phyloP scores from a whole-genome alignment of 2,888 invertebrate genomes.

The Scaptodrosophila latifasciaeformis region DNA sequence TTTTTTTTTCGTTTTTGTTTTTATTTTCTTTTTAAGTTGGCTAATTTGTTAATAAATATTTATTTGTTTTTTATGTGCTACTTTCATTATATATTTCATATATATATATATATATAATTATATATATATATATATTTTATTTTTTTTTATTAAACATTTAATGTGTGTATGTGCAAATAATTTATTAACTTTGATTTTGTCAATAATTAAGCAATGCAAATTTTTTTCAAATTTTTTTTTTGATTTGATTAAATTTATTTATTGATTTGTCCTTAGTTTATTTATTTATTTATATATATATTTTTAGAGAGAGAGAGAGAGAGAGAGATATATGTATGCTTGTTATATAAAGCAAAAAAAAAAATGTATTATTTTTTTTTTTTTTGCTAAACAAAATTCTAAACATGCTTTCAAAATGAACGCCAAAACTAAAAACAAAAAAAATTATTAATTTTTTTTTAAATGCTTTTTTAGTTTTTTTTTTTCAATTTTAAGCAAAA shows the following conservation, averaged over 20 bases:
- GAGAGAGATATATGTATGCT: not conserved
- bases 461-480: constrained; percentile 29
- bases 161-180: too few relatives aligned
- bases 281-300: not conserved
- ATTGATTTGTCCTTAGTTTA: not conserved
- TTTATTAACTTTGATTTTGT: too few relatives aligned
- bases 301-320: too few relatives aligned
- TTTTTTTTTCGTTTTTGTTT: constrained; percentile 2
- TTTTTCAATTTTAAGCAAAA: not conserved
- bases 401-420: constrained; percentile 1
- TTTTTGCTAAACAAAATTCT: constrained; percentile 19
- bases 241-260: not conserved
- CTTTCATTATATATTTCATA: constrained; percentile 3
- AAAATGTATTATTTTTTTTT: constrained; percentile 10
- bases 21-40: constrained; percentile 23
- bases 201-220: too few relatives aligned
- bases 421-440: constrained; percentile 4
- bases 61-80: constrained; percentile 12
- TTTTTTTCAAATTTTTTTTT: constrained; percentile 8
- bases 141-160: constrained; percentile 12
- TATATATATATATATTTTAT: constrained; percentile 1
- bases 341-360: too few relatives aligned
- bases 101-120: not conserved
- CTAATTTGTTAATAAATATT: constrained; percentile 30
- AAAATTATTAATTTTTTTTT: constrained; percentile 23